These are phyloP conservation scores for Drosophila borborema DNA, from an alignment of 2,888 invertebrate species.

Conservation along the genomic window DNA sequence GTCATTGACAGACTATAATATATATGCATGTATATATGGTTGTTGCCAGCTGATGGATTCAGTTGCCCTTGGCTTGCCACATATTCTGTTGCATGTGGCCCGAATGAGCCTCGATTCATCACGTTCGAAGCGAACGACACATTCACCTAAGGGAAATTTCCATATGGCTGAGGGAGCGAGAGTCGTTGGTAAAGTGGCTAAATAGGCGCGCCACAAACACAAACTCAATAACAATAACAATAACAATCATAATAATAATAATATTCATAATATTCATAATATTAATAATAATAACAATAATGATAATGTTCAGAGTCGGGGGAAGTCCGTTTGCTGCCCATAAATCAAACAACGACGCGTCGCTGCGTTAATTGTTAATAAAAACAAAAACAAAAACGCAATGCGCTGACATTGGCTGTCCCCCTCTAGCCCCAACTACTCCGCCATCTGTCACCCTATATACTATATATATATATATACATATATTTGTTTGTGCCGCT, in stretches of 20 bases:
- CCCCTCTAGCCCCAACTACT: neutral
- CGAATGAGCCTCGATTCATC: slow-evolving; percentile 5
- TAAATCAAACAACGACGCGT: slow-evolving; percentile 42
- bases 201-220: slow-evolving; percentile 8
- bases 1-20: too few relatives aligned
- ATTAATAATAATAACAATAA: slow-evolving; percentile 21
- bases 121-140: neutral
- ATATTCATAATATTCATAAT: slow-evolving; percentile 17
- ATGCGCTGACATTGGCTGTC: slow-evolving; percentile 19
- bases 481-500: neutral
- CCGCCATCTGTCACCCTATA: neutral
- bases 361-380: slow-evolving; percentile 68
- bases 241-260: neutral
- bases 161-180: slow-evolving; percentile 5
- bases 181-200: neutral
- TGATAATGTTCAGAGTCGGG: slow-evolving; percentile 5
- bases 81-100: slow-evolving; percentile 1
- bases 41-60: neutral
- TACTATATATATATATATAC: neutral
- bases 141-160: slow-evolving; percentile 28
- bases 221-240: neutral
- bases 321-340: slow-evolving; percentile 23
- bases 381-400: slow-evolving; percentile 23
- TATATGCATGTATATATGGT: too few relatives aligned
- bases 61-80: neutral